These are phyloP conservation scores for Chymomyza procnemis DNA, from an alignment of 2,888 invertebrate genomes.

Conservation along the genomic window DNA sequence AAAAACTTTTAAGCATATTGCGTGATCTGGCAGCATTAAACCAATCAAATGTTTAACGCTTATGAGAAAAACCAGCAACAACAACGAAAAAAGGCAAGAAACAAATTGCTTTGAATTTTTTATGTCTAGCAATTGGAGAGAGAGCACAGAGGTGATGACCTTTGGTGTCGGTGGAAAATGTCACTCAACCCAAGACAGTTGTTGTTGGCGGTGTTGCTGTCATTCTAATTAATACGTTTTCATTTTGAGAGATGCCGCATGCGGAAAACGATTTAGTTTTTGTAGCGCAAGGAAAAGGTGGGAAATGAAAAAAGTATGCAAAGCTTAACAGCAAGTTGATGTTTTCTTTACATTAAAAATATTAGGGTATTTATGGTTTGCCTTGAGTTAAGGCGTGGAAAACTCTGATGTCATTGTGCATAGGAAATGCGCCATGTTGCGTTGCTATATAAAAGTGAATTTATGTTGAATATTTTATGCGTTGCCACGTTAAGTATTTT, in stretches of 20 bases:
- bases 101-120: neutral
- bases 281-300: no score
- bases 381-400: no score
- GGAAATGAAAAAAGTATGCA: no score
- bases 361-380: no score
- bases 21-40: neutral
- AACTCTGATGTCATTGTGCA: no score
- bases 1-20: neutral
- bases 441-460: neutral
- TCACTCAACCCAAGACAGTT: conserved; percentile 12
- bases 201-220: conserved; percentile 13
- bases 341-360: no score
- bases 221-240: conserved; percentile 31
- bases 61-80: neutral
- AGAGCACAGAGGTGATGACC: neutral
- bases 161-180: conserved; percentile 2
- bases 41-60: neutral
- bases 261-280: conserved; percentile 12
- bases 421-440: neutral
- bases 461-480: neutral
- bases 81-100: neutral
- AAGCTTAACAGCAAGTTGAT: no score
- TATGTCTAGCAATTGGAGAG: neutral
- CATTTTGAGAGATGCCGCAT: conserved; percentile 25
- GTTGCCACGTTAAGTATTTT: neutral